Base-by-base conservation (phyloP, 2,113 vertebrate species). In the Taurulus bubalis region DNA sequence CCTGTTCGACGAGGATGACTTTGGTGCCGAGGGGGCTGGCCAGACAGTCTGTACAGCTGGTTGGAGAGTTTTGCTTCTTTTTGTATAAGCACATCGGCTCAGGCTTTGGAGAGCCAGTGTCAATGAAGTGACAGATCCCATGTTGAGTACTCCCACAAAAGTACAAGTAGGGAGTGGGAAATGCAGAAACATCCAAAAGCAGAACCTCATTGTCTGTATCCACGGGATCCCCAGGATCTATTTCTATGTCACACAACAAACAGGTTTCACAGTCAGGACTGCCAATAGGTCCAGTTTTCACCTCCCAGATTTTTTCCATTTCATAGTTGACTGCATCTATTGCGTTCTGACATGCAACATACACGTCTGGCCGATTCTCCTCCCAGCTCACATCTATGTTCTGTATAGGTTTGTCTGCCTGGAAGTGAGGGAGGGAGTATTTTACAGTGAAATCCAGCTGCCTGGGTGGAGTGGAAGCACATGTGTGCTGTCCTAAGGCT, bases 21-120 rank as follows among this genome's bases (percentile, higher is more conserved):
- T 90, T 94, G 14, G 97, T 98, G 34, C 97, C 97, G 66, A 98
- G 86, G 1, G 97, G 96, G 83, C 98, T 99, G 76, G 95, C 97
- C 69, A 98, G 85, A 28, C 98, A 99, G 83, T 98, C 97, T 0
- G 94, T 94, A 80, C 97, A 99, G 30, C 73, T 47, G 0, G 16
- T 6, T 0, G 92, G 91, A 1, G 60, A 87, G 85, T 97, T 98
- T 1, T 28, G 56, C 0, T 0, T 0, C 6, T 86, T 68, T 0
- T 91, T 95, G 87, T 95, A 98, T 42, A 99, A 94, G 88, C 97
- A 98, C 16, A 5, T 1, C 30, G 86, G 83, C 49, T 38, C 0
- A 3, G 49, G 47, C 0, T 14, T n/a, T 10, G 26, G 2, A 3
- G 0, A 0, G 0, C 2, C 0, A 14, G 72, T 1, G 1, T 90